Evolutionary conservation across 2,113 vertebrate species (phyloP).

Genomic region (Baryphthengus martii): DNA sequence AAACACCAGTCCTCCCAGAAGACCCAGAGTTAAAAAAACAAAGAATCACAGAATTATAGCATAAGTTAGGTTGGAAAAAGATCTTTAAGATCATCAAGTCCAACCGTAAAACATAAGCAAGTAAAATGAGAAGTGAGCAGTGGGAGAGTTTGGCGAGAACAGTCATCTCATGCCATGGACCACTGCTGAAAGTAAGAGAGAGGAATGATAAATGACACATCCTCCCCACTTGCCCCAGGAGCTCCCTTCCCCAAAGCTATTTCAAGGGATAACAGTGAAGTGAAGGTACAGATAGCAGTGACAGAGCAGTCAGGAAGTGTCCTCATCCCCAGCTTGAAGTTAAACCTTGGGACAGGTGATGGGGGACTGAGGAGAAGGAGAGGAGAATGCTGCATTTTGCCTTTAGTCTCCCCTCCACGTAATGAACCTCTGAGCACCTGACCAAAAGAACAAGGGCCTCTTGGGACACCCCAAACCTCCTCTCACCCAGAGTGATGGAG

Average conservation of each 20-base stretch:
- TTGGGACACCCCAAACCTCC: background rate
- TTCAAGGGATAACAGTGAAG: background rate
- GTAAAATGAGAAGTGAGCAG: background rate
- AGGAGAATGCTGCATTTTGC: background rate
- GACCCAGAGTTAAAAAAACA: background rate
- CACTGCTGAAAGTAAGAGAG: background rate
- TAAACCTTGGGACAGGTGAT: background rate
- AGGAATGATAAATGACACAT: background rate
- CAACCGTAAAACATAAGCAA: background rate
- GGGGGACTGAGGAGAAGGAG: background rate
- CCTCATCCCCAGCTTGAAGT: background rate
- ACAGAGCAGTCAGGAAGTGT: background rate
- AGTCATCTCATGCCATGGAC: background rate
- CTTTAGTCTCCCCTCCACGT: background rate
- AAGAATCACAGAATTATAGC: background rate
- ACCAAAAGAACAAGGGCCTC: background rate
- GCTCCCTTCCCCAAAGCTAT: background rate
- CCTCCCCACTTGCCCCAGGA: background rate
- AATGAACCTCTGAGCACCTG: background rate
- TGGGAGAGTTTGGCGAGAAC: background rate
- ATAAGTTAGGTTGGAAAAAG: background rate
- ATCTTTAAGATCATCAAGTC: background rate
- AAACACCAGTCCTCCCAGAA: background rate
- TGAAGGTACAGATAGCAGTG: background rate
- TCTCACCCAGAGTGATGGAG: background rate